Conservation (phyloP, 2,113 vertebrate species). For the Sclerurus mexicanus region DNA sequence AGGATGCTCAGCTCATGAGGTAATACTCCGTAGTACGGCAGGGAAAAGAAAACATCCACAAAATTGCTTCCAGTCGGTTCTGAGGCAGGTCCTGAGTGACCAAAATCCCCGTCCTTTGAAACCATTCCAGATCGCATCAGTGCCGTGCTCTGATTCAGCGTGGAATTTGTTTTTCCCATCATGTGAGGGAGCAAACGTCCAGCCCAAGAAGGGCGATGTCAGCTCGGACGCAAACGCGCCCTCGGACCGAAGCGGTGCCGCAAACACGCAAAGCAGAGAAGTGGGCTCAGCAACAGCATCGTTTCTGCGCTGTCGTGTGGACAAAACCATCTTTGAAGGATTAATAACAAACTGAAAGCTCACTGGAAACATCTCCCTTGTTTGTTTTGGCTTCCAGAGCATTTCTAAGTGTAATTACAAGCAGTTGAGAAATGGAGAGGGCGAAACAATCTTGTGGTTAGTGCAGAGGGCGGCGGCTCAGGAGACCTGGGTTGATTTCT, state of each 20-base stretch:
- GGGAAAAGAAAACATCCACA: neutral
- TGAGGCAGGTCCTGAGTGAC: neutral
- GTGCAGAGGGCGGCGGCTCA: neutral
- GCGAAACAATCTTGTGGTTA: neutral
- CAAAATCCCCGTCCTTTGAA: neutral
- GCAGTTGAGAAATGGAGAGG: neutral
- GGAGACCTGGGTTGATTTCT: slow-evolving; percentile 3
- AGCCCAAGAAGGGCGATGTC: neutral
- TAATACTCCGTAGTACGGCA: rapidly evolving
- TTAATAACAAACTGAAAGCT: neutral
- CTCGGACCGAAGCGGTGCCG: neutral
- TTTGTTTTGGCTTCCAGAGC: slow-evolving; percentile 51
- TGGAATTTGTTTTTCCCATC: slow-evolving; percentile 24
- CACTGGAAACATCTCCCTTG: neutral
- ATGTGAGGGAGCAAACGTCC: neutral
- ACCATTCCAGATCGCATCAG: neutral
- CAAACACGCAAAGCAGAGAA: neutral
- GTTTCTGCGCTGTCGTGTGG: neutral
- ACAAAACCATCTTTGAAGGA: neutral
- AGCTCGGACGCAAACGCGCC: neutral
- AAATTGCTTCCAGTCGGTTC: neutral
- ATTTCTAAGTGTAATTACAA: neutral
- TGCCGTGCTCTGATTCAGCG: neutral
- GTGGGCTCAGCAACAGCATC: neutral
- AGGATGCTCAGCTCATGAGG: neutral